Evolutionary conservation across 2,113 vertebrate genomes (phyloP).

Genomic region (Tyto alba): DNA sequence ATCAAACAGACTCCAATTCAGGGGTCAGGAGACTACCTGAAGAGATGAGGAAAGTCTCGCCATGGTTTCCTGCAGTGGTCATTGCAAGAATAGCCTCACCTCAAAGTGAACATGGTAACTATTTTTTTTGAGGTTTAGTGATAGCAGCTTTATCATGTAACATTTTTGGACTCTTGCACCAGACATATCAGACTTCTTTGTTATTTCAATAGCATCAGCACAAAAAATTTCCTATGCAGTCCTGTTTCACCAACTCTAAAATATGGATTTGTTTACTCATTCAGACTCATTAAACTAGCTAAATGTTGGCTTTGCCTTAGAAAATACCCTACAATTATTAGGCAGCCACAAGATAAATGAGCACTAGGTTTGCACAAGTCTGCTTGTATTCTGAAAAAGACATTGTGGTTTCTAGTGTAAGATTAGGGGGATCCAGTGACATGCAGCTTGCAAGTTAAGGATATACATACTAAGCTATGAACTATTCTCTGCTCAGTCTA

Average conservation of each 20-base stretch:
- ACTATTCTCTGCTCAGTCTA: not conserved
- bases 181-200: not conserved
- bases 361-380: not conserved
- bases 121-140: constrained; percentile 19
- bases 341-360: not conserved
- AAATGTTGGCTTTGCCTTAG: not conserved
- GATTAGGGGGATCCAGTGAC: not conserved
- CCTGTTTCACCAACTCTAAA: not conserved
- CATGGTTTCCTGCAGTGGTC: constrained; percentile 43
- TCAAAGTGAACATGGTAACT: constrained; percentile 9
- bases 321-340: not conserved
- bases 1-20: not conserved
- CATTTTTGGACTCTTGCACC: not conserved
- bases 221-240: not conserved
- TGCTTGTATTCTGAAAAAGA: not conserved
- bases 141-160: constrained; percentile 2
- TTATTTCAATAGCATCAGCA: constrained; percentile 20
- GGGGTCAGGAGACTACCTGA: not conserved
- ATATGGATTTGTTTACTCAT: not conserved
- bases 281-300: not conserved
- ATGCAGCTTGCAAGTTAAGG: not conserved
- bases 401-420: not conserved
- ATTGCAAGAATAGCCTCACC: not conserved
- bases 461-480: not conserved
- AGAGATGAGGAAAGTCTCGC: not conserved